Evolutionary conservation across 2,797 vertebrate species (phyloP).

Genomic region (Sciurus vulgaris): DNA sequence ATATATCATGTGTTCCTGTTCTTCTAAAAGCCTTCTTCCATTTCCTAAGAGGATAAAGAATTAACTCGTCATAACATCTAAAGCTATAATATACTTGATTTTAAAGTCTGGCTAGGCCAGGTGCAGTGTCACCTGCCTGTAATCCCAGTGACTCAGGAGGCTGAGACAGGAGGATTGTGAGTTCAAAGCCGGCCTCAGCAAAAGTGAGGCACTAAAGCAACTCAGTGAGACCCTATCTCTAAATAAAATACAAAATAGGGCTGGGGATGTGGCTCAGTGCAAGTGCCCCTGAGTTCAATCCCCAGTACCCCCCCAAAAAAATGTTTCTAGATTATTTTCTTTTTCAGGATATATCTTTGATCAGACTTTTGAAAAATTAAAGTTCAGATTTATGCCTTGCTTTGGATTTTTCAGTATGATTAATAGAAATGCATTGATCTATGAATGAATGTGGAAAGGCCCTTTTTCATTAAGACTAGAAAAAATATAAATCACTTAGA

Average conservation of each 20-base stretch:
- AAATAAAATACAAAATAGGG: too few relatives aligned
- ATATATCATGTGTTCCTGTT: background rate
- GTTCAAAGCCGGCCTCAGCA: too few relatives aligned
- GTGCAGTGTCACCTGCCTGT: too few relatives aligned
- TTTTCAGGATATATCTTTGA: slow-evolving; percentile 52
- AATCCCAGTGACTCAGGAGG: too few relatives aligned
- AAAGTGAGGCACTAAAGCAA: too few relatives aligned
- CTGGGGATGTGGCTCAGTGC: too few relatives aligned
- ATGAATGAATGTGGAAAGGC: background rate
- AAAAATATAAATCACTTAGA: background rate
- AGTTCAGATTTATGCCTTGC: background rate
- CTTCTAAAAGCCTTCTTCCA: slow-evolving; percentile 28
- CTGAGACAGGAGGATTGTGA: too few relatives aligned
- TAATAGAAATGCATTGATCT: background rate
- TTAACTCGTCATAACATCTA: slow-evolving; percentile 2
- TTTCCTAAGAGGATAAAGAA: slow-evolving; percentile 49
- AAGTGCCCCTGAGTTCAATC: too few relatives aligned
- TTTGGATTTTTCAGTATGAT: slow-evolving; percentile 25
- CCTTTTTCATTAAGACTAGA: background rate
- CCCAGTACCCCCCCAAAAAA: too few relatives aligned
- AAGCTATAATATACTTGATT: slow-evolving; percentile 57
- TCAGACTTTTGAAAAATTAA: slow-evolving; percentile 28
- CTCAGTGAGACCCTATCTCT: too few relatives aligned
- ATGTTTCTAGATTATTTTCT: slow-evolving; percentile 49
- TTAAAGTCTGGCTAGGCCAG: background rate